These are phyloP conservation scores for Drosophila glabriapex DNA, from an alignment of 2,888 invertebrate species.

Conservation along the genomic window DNA sequence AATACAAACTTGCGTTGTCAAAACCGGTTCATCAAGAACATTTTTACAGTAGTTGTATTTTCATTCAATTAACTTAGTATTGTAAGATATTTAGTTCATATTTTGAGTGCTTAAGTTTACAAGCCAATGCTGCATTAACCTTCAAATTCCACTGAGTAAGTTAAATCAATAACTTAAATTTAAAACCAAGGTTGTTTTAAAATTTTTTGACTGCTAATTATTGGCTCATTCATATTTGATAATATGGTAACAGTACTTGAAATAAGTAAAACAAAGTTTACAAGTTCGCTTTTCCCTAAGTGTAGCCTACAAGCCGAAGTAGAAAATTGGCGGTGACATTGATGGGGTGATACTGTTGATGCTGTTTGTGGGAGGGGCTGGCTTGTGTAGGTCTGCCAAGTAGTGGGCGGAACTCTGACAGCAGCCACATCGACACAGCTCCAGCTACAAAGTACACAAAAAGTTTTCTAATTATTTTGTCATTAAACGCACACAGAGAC, in stretches of 20 bases:
- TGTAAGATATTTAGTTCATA: not conserved
- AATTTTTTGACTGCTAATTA: not conserved
- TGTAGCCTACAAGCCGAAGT: conserved; percentile 42
- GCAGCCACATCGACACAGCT: conserved; percentile 58
- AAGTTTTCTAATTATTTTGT: conserved; percentile 85
- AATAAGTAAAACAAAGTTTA: not conserved
- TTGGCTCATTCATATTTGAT: not conserved
- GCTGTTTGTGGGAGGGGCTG: conserved; percentile 1
- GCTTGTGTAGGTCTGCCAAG: conserved; percentile 17
- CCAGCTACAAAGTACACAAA: conserved; percentile 81
- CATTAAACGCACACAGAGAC: conserved; percentile 81
- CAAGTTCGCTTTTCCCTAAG: not conserved
- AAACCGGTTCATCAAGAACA: not conserved
- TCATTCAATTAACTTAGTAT: not conserved
- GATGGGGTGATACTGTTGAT: conserved; percentile 59
- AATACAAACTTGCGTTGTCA: not conserved
- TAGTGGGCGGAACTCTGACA: conserved; percentile 22
- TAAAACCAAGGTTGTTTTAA: not conserved
- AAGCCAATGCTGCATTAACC: not conserved
- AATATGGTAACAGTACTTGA: not conserved
- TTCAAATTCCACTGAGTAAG: not conserved
- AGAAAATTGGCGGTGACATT: conserved; percentile 79
- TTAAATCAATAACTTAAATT: not conserved
- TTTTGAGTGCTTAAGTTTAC: not conserved
- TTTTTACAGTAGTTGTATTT: not conserved